Percentiles rank a stretch among this genome's conserved stretches.
Evolutionary conservation across 1,140 invertebrate species (phyloP).

Genomic region (Macrotrachela quadricornifera): DNA sequence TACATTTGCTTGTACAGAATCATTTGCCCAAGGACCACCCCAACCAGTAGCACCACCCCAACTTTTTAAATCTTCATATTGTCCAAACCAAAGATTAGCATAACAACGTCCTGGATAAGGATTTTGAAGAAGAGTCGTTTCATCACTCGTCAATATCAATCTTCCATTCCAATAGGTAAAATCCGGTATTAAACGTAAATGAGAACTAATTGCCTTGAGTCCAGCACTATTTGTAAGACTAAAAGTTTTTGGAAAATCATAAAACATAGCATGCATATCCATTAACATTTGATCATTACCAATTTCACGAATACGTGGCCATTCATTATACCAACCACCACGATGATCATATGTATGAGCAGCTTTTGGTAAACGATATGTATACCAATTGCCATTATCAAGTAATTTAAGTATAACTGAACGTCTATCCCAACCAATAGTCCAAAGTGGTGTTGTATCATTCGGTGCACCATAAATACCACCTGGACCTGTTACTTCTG

Average conservation of each 20-base stretch:
- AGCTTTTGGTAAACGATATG: constrained; percentile 12
- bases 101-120: constrained; percentile 12
- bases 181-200: constrained; percentile 12
- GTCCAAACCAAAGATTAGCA: constrained; percentile 13
- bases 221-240: constrained; percentile 12
- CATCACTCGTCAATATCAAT: constrained; percentile 11
- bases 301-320: constrained; percentile 12
- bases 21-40: constrained; percentile 9
- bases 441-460: no score
- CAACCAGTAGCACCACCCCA: constrained; percentile 12
- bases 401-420: constrained; percentile 13
- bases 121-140: constrained; percentile 12
- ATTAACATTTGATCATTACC: constrained; percentile 12
- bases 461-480: no score
- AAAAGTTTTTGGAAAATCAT: constrained; percentile 12
- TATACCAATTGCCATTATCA: constrained; percentile 11
- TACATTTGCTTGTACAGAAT: background rate
- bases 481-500: no score
- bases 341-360: constrained; percentile 13
- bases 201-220: constrained; percentile 10
- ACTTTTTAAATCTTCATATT: constrained; percentile 13
- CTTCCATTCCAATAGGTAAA: constrained; percentile 12
- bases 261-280: constrained; percentile 13
- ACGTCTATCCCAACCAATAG: constrained; percentile 11
- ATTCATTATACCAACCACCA: constrained; percentile 14